These are phyloP conservation scores for Paracyclopina nana DNA, from an alignment of 1,140 invertebrate genomes.

Conservation along the genomic window DNA sequence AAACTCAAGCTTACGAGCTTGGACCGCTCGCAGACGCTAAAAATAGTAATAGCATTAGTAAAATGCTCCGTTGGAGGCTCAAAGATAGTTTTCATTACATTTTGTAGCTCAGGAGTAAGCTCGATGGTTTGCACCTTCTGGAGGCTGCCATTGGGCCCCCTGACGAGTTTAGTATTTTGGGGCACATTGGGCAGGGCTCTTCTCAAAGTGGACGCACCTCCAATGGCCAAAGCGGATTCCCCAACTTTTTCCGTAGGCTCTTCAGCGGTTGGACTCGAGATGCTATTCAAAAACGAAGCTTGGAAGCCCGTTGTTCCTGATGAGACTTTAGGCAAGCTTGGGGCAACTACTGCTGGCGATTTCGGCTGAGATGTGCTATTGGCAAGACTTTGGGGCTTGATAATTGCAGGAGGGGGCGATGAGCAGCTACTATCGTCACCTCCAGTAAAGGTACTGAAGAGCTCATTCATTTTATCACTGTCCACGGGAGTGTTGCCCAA, in stretches of 20 bases:
- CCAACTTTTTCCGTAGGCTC: not conserved
- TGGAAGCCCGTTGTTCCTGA: not conserved
- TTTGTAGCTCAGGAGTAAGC: slow-evolving; percentile 10
- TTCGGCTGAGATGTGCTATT: no score
- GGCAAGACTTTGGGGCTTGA: no score
- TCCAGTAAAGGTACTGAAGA: not conserved
- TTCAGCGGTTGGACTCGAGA: not conserved
- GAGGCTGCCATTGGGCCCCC: slow-evolving; percentile 13
- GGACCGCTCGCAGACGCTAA: slow-evolving; percentile 4
- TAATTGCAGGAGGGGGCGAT: no score
- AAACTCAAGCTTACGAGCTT: slow-evolving; percentile 4
- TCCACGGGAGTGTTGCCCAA: not conserved
- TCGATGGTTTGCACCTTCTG: slow-evolving; percentile 16
- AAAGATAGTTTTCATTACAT: slow-evolving; percentile 5
- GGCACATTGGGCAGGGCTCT: slow-evolving; percentile 8
- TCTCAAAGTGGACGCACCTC: slow-evolving; percentile 11
- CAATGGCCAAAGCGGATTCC: not conserved
- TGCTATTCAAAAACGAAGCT: not conserved
- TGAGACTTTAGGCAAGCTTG: not conserved
- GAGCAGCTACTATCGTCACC: no score
- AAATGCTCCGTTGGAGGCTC: not conserved
- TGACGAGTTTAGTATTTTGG: slow-evolving; percentile 7
- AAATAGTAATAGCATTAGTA: no score
- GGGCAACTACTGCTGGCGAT: not conserved
- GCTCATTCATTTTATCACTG: not conserved